These are phyloP conservation scores for Dendrophyllia cribrosa DNA, from an alignment of 64 coral and sea anemone genomes.

Conservation along the genomic window DNA sequence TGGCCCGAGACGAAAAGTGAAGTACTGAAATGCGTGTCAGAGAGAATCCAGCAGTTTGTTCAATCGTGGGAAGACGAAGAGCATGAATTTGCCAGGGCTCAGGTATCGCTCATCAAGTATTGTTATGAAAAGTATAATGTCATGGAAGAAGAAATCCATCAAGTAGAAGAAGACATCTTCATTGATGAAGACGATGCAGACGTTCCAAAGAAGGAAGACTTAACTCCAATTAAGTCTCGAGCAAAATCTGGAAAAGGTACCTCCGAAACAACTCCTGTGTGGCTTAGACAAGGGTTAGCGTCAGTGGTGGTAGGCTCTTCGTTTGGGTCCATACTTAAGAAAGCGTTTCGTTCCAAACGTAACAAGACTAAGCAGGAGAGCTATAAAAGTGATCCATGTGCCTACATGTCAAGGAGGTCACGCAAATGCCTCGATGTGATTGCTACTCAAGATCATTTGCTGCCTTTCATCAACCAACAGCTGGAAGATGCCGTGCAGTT, in stretches of 20 bases:
- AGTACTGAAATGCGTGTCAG: neutral
- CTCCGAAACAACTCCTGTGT: neutral
- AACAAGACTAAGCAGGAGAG: neutral
- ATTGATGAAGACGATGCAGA: neutral
- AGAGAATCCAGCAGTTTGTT: neutral
- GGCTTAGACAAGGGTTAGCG: conserved; percentile 3
- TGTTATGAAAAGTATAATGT: neutral
- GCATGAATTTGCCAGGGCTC: neutral
- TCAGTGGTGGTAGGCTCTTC: conserved; percentile 3
- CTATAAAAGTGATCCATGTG: neutral
- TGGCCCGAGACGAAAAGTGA: conserved; percentile 1
- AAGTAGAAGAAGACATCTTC: neutral
- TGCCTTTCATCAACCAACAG: neutral
- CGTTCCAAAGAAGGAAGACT: neutral
- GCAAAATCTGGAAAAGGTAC: neutral
- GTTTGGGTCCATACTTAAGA: neutral
- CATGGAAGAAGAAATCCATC: conserved; percentile 11
- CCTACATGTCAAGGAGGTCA: neutral
- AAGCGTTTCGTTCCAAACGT: neutral
- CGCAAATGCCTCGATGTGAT: neutral
- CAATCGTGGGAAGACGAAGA: conserved; percentile 6
- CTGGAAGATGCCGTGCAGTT: neutral
- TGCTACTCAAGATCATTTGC: neutral
- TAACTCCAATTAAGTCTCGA: neutral
- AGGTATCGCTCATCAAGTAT: neutral